Evolutionary conservation across 1,140 invertebrate species (phyloP).

Genomic region (Drosophila repleta): DNA sequence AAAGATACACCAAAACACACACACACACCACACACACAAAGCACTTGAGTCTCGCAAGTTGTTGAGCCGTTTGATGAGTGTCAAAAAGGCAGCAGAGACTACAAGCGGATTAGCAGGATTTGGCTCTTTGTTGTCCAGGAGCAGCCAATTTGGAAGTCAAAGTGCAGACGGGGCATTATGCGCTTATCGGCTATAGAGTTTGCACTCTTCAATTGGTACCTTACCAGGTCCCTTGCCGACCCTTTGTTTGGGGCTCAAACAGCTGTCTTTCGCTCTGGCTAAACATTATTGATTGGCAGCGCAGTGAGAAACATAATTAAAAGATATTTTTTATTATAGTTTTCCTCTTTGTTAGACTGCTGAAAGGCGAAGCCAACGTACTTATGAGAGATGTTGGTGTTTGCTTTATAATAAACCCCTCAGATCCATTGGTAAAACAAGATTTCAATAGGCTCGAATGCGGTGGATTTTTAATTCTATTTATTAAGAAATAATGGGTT

Average conservation of each 20-base stretch:
- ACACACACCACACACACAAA: conserved; percentile 17
- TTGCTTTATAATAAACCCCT: not conserved
- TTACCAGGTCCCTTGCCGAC: not conserved
- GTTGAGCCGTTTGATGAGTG: conserved; percentile 72
- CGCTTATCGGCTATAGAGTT: conserved; percentile 60
- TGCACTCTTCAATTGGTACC: conserved; percentile 60
- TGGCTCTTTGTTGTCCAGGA: conserved; percentile 57
- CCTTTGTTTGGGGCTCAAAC: conserved; percentile 40
- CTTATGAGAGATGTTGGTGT: conserved; percentile 6
- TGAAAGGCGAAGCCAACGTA: conserved; percentile 66
- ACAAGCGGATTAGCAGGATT: conserved; percentile 77
- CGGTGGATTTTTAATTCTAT: too few species aligned
- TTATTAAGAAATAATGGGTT: too few species aligned
- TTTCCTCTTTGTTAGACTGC: conserved; percentile 28
- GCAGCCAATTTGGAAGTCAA: conserved; percentile 78
- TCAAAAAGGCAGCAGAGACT: conserved; percentile 68
- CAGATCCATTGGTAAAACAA: conserved; percentile 24
- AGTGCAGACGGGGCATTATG: conserved; percentile 68
- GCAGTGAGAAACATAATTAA: conserved; percentile 56
- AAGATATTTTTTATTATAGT: conserved; percentile 58
- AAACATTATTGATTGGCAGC: conserved; percentile 55
- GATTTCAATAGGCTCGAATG: not conserved
- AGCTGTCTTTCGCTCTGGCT: conserved; percentile 54
- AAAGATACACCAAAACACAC: conserved; percentile 38
- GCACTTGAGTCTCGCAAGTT: conserved; percentile 59